Percentiles rank a stretch among this genome's conserved stretches.
phyloP scores from a whole-genome alignment of 2,888 invertebrate genomes.

The Andricus curvator region DNA sequence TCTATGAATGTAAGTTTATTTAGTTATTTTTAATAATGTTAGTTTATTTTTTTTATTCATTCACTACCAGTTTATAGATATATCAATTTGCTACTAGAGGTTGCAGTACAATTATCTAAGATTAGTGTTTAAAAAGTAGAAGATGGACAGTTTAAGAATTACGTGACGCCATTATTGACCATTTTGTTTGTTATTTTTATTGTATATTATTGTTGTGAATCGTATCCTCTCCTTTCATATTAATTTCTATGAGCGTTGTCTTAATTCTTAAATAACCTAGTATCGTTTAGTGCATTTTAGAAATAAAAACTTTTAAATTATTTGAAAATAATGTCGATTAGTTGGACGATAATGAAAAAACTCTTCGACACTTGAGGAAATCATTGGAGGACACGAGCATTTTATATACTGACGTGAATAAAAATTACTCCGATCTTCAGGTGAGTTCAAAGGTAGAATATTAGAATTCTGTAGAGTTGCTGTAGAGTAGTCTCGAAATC shows the following conservation, averaged over 20 bases:
- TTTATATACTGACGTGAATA: slow-evolving; percentile 52
- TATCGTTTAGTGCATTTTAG: background rate
- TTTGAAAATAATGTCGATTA: slow-evolving; percentile 3
- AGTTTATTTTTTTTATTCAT: background rate
- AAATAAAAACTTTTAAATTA: background rate
- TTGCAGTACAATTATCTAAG: too few species aligned
- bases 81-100: too few species aligned
- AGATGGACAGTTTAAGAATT: too few species aligned
- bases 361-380: slow-evolving; percentile 47
- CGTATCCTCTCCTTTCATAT: background rate
- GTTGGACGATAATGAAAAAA: slow-evolving; percentile 45
- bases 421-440: slow-evolving; percentile 58
- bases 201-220: background rate
- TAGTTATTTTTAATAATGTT: background rate
- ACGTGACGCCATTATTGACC: too few species aligned
- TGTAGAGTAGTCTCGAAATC: background rate
- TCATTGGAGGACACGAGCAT: slow-evolving; percentile 53
- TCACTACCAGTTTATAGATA: too few species aligned
- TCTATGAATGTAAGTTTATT: slow-evolving; percentile 24
- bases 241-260: background rate
- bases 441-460: background rate
- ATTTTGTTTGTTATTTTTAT: background rate
- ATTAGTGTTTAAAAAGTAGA: too few species aligned
- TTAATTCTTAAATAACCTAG: background rate
- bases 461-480: background rate